phyloP scores from a whole-genome alignment of 2,113 vertebrate species.

The Oreochromis tanganicae region DNA sequence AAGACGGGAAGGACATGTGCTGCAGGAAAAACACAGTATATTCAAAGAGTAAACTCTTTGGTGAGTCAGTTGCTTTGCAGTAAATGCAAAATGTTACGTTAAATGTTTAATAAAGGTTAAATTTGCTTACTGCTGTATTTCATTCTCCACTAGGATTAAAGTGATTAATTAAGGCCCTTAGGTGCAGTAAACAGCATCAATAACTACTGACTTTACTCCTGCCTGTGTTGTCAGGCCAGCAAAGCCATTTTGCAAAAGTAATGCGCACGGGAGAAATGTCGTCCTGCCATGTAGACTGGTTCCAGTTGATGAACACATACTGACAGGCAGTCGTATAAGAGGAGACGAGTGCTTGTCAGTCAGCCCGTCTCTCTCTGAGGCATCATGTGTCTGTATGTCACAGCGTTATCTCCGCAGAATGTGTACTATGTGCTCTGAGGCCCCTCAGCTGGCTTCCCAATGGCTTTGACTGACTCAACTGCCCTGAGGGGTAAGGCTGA shows the following conservation, averaged over 20 bases:
- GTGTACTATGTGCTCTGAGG: conserved; percentile 15
- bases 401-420: conserved; percentile 32
- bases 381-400: conserved; percentile 49
- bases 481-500: background rate
- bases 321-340: conserved; percentile 29
- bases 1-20: background rate
- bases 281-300: conserved; percentile 10
- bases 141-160: background rate
- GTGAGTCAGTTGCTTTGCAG: background rate
- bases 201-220: background rate
- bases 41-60: background rate
- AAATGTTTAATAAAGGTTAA: background rate
- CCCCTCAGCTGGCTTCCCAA: background rate
- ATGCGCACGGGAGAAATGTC: background rate
- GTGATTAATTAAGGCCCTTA: background rate
- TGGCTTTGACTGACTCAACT: conserved; percentile 14
- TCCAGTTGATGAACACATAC: conserved; percentile 33
- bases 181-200: background rate
- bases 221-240: background rate
- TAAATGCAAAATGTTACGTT: background rate
- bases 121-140: background rate
- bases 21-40: background rate
- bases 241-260: background rate
- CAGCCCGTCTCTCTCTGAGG: conserved; percentile 1
- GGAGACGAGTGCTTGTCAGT: conserved; percentile 34